Evolutionary conservation across 2,113 vertebrate genomes (phyloP).

Genomic region (Lampris megalopsis): DNA sequence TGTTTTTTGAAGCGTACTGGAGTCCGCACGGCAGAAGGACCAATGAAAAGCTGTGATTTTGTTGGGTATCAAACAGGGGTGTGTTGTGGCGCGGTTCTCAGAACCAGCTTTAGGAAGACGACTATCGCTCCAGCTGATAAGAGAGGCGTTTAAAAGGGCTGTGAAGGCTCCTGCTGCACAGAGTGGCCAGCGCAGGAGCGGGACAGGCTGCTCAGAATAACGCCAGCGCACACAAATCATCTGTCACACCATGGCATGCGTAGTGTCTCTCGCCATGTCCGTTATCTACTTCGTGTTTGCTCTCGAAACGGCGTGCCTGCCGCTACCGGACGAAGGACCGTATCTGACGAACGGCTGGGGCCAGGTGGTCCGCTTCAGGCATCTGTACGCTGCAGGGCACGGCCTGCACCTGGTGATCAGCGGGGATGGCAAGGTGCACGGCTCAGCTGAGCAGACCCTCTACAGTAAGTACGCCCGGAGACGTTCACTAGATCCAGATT

Average conservation of each 20-base stretch:
- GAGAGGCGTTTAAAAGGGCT: conserved; percentile 84
- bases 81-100: conserved; percentile 78
- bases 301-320: conserved; percentile 61
- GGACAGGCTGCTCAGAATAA: neutral
- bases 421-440: conserved; percentile 86
- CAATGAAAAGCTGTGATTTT: conserved; percentile 39
- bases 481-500: no score
- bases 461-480: conserved; percentile 85
- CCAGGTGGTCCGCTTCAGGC: conserved; percentile 86
- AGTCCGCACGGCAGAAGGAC: neutral
- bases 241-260: conserved; percentile 54
- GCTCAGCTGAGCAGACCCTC: conserved; percentile 80
- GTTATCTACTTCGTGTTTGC: conserved; percentile 68
- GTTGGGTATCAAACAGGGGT: conserved; percentile 75
- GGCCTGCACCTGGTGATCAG: conserved; percentile 88
- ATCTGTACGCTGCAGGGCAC: conserved; percentile 88
- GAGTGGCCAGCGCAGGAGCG: neutral
- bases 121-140: conserved; percentile 86
- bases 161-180: conserved; percentile 14
- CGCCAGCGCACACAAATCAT: neutral
- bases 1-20: no score
- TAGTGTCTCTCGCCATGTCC: conserved; percentile 56
- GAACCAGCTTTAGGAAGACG: conserved; percentile 77
- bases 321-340: conserved; percentile 84
- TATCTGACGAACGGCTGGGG: conserved; percentile 89